Evolutionary conservation across 2,888 invertebrate species (phyloP), one percentile per base, ranked within the genome.

Genomic region (Heliconius sara): DNA sequence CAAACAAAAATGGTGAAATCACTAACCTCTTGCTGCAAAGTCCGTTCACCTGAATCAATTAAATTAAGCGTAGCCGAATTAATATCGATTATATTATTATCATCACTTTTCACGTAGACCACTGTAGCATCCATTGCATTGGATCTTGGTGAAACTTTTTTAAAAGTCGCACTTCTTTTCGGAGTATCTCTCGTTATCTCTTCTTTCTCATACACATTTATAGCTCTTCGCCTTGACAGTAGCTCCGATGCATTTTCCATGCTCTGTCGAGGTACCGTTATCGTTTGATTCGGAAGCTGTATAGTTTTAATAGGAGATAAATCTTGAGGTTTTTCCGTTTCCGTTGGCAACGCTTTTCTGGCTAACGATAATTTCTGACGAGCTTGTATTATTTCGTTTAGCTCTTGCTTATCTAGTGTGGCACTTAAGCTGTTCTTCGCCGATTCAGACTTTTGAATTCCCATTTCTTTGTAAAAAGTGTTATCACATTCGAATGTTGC

Each of bases 301-400:
- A 94, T 92, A 0, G 91, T 94, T 83, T 93, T 92, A n/a, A 91
- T 89, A 0, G 91, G 89, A 0, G 90, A 88, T 1, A 88, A 83
- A 10, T 93, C 92, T 85, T 90, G 91, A 0, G 91, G 80, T 77
- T 88, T 91, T 0, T 91, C 91, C 0, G 91, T 89, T 30, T 95
- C 94, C 0, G 85, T 90, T 0, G 95, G 95, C 75, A 95, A 86
- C 0, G 91, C 92, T 85, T 91, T 93, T 74, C 95, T 89, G 0
- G 95, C 95, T 67, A 95, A 81, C 0, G 95, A 95, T 19, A 95
- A 83, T 83, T 95, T 95, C 78, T 95, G 95, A 16, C 95, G 84
- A 27, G 95, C 95, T 82, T 95, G 95, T 76, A 94, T 95, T 2
- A 95, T 95, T 80, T 95, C 95, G 73, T 95, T 95, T 72, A 95